phyloP scores from a whole-genome alignment of 2,888 invertebrate species.

The Cephalotes varians region DNA sequence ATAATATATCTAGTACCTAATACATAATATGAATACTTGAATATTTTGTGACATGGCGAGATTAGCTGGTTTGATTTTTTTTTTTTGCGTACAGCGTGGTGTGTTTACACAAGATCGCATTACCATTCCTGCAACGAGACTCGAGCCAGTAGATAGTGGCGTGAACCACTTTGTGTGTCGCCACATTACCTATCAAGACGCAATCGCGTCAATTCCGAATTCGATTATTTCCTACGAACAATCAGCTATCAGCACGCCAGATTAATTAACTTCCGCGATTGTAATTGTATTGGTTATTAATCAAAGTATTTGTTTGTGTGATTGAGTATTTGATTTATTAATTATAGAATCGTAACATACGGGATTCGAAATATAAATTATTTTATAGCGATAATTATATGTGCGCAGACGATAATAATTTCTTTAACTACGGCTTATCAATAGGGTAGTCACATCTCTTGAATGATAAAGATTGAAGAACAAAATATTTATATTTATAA shows the following conservation, averaged over 20 bases:
- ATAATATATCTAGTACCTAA: no score
- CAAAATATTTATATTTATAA: no score
- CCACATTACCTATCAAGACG: slow-evolving; percentile 12
- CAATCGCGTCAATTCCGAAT: background rate
- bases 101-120: background rate
- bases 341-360: background rate
- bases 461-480: no score
- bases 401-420: background rate
- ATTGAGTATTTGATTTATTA: no score
- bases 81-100: background rate
- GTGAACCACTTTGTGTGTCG: background rate
- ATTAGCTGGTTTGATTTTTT: background rate
- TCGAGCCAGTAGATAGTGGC: background rate
- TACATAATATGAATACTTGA: no score
- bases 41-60: background rate
- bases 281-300: background rate
- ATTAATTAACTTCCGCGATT: background rate
- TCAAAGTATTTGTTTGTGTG: no score
- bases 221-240: background rate
- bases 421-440: background rate
- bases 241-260: background rate
- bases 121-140: background rate
- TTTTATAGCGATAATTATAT: background rate
- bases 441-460: no score
- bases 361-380: background rate